Evolutionary conservation across 2,113 vertebrate genomes (phyloP), one percentile per base, ranked within the genome.

Genomic region (Lasiurus cinereus): DNA sequence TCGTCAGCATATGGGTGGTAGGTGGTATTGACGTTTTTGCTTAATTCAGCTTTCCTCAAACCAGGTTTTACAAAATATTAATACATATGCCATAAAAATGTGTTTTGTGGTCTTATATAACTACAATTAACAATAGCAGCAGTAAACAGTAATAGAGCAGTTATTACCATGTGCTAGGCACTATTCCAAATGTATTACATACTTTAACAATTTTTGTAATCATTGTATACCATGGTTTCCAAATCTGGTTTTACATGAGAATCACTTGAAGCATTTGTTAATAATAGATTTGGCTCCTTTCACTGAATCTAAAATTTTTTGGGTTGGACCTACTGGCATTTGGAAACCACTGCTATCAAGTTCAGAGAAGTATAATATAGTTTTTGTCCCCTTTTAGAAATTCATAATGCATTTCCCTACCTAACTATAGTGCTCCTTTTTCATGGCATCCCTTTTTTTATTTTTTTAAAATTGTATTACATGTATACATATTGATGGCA

Each of bases 201-300:
- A 94, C 84, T 90, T 95, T 90, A 73, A 93, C 31, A 74, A 76
- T 90, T 88, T 91, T 82, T 96, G 62, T 86, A 89, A 93, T 67
- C 43, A 96, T 7, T 86, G 50, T 66, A 88, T 72, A 86, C 12
- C 48, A 88, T 83, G 48, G 12, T 88, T 95, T 90, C 36, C 50
- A 88, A 94, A 96, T 83, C 19, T 79, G 66, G 69, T 33, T n/a
- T 91, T 54, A 83, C 52, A 43, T 82, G 21, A 90, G 52, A 88
- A 91, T 89, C 67, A 93, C 66, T 59, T n/a, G 24, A 7, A 64
- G 83, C 18, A 83, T 74, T 67, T 48, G 64, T 80, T 80, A 92
- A 84, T 7, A 83, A 83, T 13, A 88, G 33, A 94, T 64, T 93
- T 33, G 67, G 79, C 19, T 62, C 59, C 19, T 73, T 69, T 83